Evolutionary conservation across 2,888 invertebrate species (phyloP), one percentile per base, ranked within the genome.

Genomic region (Eupithecia inturbata): DNA sequence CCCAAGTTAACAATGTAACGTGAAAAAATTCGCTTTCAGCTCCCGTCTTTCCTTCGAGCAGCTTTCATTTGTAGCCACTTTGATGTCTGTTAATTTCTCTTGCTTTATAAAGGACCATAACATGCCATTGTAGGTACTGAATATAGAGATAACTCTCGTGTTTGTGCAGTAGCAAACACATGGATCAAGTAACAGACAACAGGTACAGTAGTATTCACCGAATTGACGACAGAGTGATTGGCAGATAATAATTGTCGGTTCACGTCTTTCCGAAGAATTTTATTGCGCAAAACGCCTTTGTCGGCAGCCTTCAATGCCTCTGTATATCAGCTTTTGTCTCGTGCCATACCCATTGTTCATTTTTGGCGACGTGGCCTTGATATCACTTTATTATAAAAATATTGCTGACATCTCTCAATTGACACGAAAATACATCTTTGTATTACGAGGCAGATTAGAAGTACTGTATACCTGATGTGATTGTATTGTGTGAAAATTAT

Each of bases 241-340:
- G 84, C 85, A 91, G 93, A 94, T 93, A 94, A 93, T 93, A 88
- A 93, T 93, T 92, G 93, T 91, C 93, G 89, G 91, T 91, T 85
- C 93, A 92, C 92, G 92, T 92, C 90, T 91, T 92, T 94, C 91
- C 90, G 83, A 85, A 92, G 94, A 94, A 94, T 93, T 89, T 89
- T 89, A 93, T 94, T 94, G 93, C 92, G 93, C 92, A 93, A 93
- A 91, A 91, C 89, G 92, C 93, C 77, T 92, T 92, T 92, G 94
- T 93, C 92, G 93, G 93, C 87, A 82, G 87, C 85, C 91, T 90
- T 92, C 91, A 91, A 91, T 93, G 84, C 82, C 83, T 83, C 90
- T 85, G 87, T 87, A 86, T 87, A 85, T 83, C 82, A 86, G 85
- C 92, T 92, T 92, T 93, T 93, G 93, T 94, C 91, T 93, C 91